Percentiles rank a stretch among this genome's conserved stretches.
These are phyloP conservation scores for Anticlea derivata DNA, from an alignment of 2,888 invertebrate genomes.

Conservation along the genomic window DNA sequence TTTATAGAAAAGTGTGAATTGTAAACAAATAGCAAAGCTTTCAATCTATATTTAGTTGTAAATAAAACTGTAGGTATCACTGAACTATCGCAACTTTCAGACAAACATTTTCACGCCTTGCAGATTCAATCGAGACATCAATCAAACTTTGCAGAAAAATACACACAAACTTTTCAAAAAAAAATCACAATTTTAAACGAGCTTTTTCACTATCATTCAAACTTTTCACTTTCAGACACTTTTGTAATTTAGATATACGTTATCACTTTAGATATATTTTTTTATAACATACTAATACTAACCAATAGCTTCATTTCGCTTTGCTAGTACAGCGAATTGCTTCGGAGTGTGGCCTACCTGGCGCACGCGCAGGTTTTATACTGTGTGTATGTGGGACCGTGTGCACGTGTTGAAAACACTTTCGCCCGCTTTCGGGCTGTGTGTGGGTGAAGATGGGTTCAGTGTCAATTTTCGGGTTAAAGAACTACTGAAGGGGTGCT, in stretches of 20 bases:
- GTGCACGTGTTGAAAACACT: conserved; percentile 73
- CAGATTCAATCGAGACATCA: too few relatives aligned
- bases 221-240: conserved; percentile 10
- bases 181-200: conserved; percentile 1
- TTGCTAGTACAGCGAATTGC: conserved; percentile 75
- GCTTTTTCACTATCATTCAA: conserved; percentile 7
- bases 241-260: neutral
- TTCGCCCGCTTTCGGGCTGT: conserved; percentile 62
- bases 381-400: conserved; percentile 64
- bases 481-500: neutral
- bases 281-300: conserved; percentile 46
- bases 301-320: conserved; percentile 82
- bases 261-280: conserved; percentile 24
- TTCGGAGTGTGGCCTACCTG: conserved; percentile 66
- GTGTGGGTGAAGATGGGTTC: conserved; percentile 49
- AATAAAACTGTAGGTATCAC: neutral
- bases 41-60: neutral
- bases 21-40: neutral
- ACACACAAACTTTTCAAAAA: neutral
- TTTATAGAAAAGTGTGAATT: neutral
- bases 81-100: too few relatives aligned
- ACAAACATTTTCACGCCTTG: too few relatives aligned
- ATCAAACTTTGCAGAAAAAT: too few relatives aligned
- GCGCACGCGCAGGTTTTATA: conserved; percentile 67
- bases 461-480: conserved; percentile 25